Percentiles rank a stretch among this genome's conserved stretches.
These are phyloP conservation scores for Sitta carolinensis DNA, from an alignment of 2,797 vertebrate genomes.

Conservation along the genomic window DNA sequence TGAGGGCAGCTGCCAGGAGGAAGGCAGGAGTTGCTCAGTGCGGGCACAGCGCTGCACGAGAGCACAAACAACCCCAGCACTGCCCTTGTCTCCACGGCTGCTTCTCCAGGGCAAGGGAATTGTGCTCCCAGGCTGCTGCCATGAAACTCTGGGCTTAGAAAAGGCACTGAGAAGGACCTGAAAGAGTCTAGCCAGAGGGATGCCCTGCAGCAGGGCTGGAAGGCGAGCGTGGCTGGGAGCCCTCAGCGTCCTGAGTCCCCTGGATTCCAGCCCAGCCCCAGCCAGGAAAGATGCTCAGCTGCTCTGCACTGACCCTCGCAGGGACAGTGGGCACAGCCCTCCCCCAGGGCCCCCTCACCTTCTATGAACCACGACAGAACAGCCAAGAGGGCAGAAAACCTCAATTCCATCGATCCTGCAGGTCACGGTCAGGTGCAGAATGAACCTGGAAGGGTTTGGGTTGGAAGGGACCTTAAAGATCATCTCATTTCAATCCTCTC, in stretches of 20 bases:
- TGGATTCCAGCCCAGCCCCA: neutral
- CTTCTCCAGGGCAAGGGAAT: neutral
- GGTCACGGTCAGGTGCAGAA: neutral
- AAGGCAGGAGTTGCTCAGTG: neutral
- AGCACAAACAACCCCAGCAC: neutral
- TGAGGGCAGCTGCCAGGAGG: neutral
- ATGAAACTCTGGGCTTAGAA: neutral
- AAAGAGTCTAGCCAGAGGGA: neutral
- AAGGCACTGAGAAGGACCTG: neutral
- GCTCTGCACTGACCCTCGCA: neutral
- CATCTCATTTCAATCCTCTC: neutral
- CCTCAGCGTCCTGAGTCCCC: neutral
- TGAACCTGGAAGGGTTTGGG: neutral
- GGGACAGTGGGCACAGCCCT: fast-evolving
- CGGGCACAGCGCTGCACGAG: fast-evolving
- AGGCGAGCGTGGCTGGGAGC: neutral
- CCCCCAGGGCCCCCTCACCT: neutral
- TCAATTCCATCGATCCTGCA: fast-evolving
- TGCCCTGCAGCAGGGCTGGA: neutral
- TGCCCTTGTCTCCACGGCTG: neutral
- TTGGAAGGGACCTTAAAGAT: fast-evolving
- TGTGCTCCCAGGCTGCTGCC: neutral
- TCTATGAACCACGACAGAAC: neutral
- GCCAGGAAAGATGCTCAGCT: neutral
- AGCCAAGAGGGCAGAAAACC: fast-evolving